Evolutionary conservation across 2,113 vertebrate genomes (phyloP).

Genomic region (Martes martes): DNA sequence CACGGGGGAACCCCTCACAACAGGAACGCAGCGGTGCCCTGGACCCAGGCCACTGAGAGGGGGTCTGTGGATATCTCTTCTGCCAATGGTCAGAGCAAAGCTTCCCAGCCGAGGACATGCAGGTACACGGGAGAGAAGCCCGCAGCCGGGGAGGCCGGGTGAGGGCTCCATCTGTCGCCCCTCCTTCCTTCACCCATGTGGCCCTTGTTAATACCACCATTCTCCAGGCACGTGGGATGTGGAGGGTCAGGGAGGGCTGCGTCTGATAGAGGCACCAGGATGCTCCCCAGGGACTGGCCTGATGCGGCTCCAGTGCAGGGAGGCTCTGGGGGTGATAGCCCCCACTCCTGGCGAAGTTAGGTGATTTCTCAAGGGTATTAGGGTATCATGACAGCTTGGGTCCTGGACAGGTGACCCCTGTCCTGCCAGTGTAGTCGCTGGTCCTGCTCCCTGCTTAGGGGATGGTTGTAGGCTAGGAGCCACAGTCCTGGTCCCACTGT

Average conservation of each 20-base stretch:
- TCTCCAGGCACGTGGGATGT: accelerated
- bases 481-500: accelerated
- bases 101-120: not conserved
- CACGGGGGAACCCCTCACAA: accelerated
- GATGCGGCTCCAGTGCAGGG: accelerated
- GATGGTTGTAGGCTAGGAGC: not conserved
- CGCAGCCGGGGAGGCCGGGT: not conserved
- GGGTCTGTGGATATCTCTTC: not conserved
- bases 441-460: not conserved
- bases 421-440: accelerated
- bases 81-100: not conserved
- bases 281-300: accelerated
- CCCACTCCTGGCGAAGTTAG: not conserved
- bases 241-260: accelerated
- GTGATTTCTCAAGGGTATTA: not conserved
- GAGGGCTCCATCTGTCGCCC: accelerated
- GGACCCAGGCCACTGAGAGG: accelerated
- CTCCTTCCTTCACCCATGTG: accelerated
- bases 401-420: accelerated
- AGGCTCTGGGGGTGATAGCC: not conserved
- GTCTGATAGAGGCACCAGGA: accelerated
- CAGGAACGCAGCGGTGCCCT: not conserved
- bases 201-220: not conserved
- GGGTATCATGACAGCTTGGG: not conserved
- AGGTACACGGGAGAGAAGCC: not conserved